Conservation (phyloP, 1,140 invertebrate genomes). For the Caerostris extrusa region DNA sequence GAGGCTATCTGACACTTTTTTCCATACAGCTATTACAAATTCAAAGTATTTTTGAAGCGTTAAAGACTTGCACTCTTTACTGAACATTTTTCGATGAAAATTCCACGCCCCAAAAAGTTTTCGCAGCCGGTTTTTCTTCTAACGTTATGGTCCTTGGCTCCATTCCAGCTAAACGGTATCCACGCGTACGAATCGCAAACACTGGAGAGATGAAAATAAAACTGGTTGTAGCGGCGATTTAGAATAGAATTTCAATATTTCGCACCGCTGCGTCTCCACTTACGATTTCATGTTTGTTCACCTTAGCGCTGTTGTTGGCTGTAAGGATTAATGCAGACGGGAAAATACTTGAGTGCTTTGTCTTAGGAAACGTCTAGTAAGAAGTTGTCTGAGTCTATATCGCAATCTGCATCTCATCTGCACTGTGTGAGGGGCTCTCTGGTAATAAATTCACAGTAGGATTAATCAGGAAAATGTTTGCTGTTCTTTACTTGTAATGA, state of each 20-base stretch:
- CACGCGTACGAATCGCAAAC: conserved; percentile 15
- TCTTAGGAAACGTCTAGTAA: neutral
- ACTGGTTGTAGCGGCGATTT: conserved; percentile 12
- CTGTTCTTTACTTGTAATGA: no score
- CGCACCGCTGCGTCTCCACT: conserved; percentile 16
- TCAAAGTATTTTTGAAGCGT: conserved; percentile 7
- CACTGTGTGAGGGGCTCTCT: no score
- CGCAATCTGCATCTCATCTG: neutral
- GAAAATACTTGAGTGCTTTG: neutral
- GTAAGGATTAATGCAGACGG: neutral
- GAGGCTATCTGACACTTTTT: neutral
- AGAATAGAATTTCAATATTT: conserved; percentile 50
- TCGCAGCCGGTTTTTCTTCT: neutral
- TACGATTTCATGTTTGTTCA: conserved; percentile 29
- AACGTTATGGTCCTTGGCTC: conserved; percentile 40
- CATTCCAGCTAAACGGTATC: conserved; percentile 5
- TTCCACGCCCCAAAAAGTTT: neutral
- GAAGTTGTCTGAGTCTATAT: neutral
- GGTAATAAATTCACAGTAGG: no score
- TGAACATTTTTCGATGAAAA: neutral
- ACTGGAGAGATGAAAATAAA: conserved; percentile 37
- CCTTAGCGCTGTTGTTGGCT: conserved; percentile 6
- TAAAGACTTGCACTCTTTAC: neutral
- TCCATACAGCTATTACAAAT: neutral
- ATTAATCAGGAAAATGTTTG: no score